phyloP scores from a whole-genome alignment of 2,797 vertebrate genomes.

The Rachycentron canadum region DNA sequence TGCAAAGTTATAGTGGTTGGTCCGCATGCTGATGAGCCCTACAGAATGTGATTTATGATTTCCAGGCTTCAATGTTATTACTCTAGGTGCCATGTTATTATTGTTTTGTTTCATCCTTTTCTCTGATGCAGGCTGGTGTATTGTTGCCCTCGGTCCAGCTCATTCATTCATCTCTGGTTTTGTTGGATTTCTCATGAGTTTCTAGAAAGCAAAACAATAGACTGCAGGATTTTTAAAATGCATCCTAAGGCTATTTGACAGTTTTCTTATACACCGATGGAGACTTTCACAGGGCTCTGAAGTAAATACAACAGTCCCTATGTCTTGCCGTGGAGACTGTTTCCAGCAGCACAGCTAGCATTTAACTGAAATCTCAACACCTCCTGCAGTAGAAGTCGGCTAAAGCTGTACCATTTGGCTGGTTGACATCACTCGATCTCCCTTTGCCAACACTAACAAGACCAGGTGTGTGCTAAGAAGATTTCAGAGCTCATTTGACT shows the following conservation, averaged over 20 bases:
- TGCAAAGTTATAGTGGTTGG: constrained; percentile 26
- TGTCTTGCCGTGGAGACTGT: constrained; percentile 47
- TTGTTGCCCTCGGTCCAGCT: constrained; percentile 22
- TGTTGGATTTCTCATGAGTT: constrained; percentile 40
- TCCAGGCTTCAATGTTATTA: constrained; percentile 29
- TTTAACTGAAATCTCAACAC: constrained; percentile 65
- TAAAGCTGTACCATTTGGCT: constrained; percentile 68
- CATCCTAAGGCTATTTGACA: constrained; percentile 59
- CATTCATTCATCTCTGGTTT: constrained; percentile 47
- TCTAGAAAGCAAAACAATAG: constrained; percentile 50
- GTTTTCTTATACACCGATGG: constrained; percentile 64
- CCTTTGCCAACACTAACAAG: constrained; percentile 74
- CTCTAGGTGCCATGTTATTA: constrained; percentile 24
- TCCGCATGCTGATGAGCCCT: constrained; percentile 46
- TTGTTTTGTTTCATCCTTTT: constrained; percentile 33
- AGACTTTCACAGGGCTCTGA: constrained; percentile 60
- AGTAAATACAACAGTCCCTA: constrained; percentile 37
- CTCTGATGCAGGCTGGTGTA: not conserved
- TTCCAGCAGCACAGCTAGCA: constrained; percentile 56
- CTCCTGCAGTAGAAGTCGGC: constrained; percentile 58
- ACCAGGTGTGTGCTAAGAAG: constrained; percentile 76
- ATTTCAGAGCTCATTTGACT: constrained; percentile 73
- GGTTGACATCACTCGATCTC: constrained; percentile 71
- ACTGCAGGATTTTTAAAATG: constrained; percentile 46
- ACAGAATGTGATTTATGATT: constrained; percentile 59